These are phyloP conservation scores for Carterocephalus palaemon DNA, from an alignment of 2,888 invertebrate species.

Conservation along the genomic window DNA sequence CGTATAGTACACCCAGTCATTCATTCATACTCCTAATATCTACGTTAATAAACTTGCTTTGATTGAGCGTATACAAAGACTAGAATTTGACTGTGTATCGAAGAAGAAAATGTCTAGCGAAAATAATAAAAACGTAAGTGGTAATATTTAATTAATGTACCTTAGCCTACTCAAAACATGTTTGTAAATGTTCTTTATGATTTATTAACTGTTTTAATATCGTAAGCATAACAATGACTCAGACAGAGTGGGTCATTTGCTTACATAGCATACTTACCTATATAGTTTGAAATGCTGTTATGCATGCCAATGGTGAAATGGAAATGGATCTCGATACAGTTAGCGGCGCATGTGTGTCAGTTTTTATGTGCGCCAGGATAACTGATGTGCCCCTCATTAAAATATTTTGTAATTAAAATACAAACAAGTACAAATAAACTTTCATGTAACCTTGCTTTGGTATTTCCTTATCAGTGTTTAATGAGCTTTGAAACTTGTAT, in stretches of 20 bases:
- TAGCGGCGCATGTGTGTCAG: slow-evolving; percentile 56
- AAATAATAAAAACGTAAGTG: slow-evolving; percentile 80
- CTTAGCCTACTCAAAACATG: not conserved
- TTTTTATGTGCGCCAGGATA: slow-evolving; percentile 46
- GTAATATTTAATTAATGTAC: slow-evolving; percentile 36
- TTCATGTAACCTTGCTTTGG: not conserved
- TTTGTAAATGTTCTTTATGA: not conserved
- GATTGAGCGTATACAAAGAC: too few relatives aligned
- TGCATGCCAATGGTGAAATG: slow-evolving; percentile 42
- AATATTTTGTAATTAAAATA: slow-evolving; percentile 2
- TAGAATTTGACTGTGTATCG: too few relatives aligned
- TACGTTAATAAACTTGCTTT: too few relatives aligned
- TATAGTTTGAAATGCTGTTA: slow-evolving; percentile 27
- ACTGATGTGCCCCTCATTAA: slow-evolving; percentile 35
- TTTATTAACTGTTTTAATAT: too few relatives aligned
- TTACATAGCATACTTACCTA: slow-evolving; percentile 6
- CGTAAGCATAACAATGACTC: too few relatives aligned
- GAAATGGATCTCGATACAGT: slow-evolving; percentile 49
- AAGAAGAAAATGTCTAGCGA: slow-evolving; percentile 80
- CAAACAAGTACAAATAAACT: slow-evolving; percentile 1
- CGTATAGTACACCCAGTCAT: too few relatives aligned
- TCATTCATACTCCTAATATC: not conserved
- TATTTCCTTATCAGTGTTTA: slow-evolving; percentile 23
- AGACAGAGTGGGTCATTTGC: too few relatives aligned
- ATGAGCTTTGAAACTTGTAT: slow-evolving; percentile 10